Conservation (phyloP, 2,113 vertebrate genomes). For the Otocyon megalotis region DNA sequence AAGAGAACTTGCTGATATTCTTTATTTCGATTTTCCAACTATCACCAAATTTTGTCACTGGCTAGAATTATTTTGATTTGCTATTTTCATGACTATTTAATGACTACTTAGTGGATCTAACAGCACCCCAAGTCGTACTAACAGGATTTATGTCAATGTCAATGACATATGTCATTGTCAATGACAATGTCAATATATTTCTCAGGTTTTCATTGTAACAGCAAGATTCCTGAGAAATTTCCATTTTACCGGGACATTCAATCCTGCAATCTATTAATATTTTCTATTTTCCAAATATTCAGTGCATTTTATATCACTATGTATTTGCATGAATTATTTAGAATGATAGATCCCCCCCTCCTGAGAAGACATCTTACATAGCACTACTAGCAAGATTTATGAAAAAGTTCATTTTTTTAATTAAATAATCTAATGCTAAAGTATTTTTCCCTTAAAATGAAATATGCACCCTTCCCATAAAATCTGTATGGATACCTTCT, state of each 20-base stretch:
- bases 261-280: neutral
- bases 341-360: neutral
- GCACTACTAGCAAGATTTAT: neutral
- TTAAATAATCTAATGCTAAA: neutral
- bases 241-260: neutral
- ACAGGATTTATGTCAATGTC: constrained; percentile 24
- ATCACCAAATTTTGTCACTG: neutral
- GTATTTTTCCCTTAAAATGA: neutral
- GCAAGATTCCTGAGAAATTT: neutral
- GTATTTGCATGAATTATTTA: neutral
- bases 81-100: neutral
- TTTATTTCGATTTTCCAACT: neutral
- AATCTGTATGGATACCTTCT: neutral
- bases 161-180: too few species aligned
- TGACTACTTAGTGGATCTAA: neutral
- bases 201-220: neutral
- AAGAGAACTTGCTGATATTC: neutral
- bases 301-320: neutral
- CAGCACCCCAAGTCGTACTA: neutral
- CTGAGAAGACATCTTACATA: neutral
- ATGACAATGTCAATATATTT: neutral
- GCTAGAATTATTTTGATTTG: neutral
- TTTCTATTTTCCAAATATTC: constrained; percentile 40
- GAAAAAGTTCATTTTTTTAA: neutral
- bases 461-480: neutral